A percentile compares a stretch with the other conserved stretches of the same genome.
These are phyloP conservation scores for Passer domesticus DNA, from an alignment of 2,113 vertebrate genomes.

Conservation along the genomic window DNA sequence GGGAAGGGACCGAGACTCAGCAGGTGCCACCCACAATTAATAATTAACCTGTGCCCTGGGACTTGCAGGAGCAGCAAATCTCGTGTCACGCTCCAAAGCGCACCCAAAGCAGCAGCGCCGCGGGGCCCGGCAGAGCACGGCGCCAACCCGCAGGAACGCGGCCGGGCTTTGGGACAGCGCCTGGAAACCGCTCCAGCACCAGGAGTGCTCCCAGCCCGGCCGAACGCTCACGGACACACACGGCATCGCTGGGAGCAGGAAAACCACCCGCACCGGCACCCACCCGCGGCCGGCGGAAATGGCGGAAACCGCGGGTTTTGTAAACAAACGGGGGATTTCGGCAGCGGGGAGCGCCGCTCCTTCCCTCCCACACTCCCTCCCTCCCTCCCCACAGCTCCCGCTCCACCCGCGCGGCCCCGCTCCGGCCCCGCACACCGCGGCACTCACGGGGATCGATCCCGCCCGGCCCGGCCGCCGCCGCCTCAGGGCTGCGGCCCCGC, in stretches of 20 bases:
- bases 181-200: background rate
- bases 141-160: accelerated
- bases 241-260: background rate
- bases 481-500: background rate
- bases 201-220: accelerated
- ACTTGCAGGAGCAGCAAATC: background rate
- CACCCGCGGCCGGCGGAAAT: background rate
- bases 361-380: background rate
- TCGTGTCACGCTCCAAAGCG: accelerated
- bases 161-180: background rate
- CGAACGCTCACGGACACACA: background rate
- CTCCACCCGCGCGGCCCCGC: accelerated
- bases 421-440: too few species aligned
- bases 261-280: background rate
- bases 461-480: background rate
- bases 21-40: background rate
- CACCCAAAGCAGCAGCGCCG: background rate
- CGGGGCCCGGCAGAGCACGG: background rate
- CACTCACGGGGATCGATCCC: background rate
- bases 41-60: background rate
- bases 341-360: background rate
- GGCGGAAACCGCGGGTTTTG: background rate
- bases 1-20: background rate
- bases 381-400: background rate
- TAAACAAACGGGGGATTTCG: background rate